These are phyloP conservation scores for Blennius ocellaris DNA, from an alignment of 2,113 vertebrate species.

Conservation along the genomic window DNA sequence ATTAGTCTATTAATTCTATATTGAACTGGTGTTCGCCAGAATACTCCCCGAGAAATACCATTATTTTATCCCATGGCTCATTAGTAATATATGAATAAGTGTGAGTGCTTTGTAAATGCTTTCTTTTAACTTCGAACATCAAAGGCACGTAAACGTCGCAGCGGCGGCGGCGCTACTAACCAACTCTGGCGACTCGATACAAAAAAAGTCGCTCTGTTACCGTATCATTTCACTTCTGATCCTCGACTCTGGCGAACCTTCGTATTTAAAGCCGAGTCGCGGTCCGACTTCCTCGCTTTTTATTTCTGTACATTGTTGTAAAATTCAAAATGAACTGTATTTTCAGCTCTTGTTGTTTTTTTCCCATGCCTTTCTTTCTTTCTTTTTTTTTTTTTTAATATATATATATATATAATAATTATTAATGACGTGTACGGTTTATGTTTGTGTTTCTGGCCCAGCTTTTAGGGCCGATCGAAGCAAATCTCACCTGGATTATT, in stretches of 20 bases:
- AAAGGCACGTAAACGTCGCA: constrained; percentile 35
- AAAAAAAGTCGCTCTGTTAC: constrained; percentile 5
- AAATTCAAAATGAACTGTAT: constrained; percentile 71
- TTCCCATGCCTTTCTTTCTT: constrained; percentile 22
- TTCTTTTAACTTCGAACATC: constrained; percentile 45
- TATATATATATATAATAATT: not conserved
- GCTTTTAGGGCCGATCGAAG: constrained; percentile 53
- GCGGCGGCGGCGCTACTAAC: constrained; percentile 29
- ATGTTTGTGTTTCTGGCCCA: constrained; percentile 34
- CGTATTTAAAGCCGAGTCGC: constrained; percentile 47
- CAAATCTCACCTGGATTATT: constrained; percentile 39
- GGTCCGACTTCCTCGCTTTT: constrained; percentile 32
- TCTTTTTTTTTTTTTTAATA: not conserved
- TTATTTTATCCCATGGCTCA: constrained; percentile 58
- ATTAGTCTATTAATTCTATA: constrained; percentile 67
- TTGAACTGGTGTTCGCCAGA: constrained; percentile 65
- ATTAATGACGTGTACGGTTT: constrained; percentile 44
- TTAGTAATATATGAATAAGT: constrained; percentile 69
- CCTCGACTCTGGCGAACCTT: constrained; percentile 28
- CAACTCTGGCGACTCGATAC: constrained; percentile 8
- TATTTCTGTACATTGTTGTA: constrained; percentile 66
- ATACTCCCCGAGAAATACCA: constrained; percentile 49
- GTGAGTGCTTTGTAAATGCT: constrained; percentile 61
- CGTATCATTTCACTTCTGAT: constrained; percentile 60
- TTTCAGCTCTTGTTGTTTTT: constrained; percentile 57